Percentiles rank a stretch among this genome's conserved stretches.
These are phyloP conservation scores for Neomicropteryx cornuta DNA, from an alignment of 1,140 invertebrate species.

Conservation along the genomic window DNA sequence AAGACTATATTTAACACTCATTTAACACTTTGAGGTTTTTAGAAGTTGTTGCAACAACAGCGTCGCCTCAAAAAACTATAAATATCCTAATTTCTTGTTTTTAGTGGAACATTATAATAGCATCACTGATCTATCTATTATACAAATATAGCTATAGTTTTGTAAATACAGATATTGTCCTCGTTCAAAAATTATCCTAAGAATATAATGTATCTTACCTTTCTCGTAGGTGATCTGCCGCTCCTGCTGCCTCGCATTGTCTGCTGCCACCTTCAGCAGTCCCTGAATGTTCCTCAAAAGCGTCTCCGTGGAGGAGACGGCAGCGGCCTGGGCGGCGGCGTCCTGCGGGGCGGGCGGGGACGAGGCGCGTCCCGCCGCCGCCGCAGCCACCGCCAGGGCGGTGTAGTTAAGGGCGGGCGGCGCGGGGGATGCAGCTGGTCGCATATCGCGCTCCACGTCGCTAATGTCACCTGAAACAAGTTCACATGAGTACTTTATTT, in stretches of 20 bases:
- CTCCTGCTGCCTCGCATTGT: slow-evolving; percentile 91
- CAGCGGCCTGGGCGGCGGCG: slow-evolving; percentile 45
- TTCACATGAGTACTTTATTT: too few relatives aligned
- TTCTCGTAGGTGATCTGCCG: slow-evolving; percentile 92
- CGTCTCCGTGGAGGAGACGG: slow-evolving; percentile 74
- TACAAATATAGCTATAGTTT: too few relatives aligned
- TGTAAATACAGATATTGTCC: too few relatives aligned
- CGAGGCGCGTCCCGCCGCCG: slow-evolving; percentile 24
- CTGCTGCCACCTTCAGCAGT: slow-evolving; percentile 86
- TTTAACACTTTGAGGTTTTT: too few relatives aligned
- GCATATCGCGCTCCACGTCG: slow-evolving; percentile 40
- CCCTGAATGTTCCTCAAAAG: slow-evolving; percentile 91
- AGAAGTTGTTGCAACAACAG: too few relatives aligned
- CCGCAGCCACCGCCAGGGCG: slow-evolving; percentile 24
- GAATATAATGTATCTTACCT: slow-evolving; percentile 56
- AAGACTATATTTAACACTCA: too few relatives aligned
- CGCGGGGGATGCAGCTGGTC: slow-evolving; percentile 27
- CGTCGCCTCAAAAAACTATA: too few relatives aligned
- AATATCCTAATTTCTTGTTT: too few relatives aligned
- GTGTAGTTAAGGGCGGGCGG: slow-evolving; percentile 18
- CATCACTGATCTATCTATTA: too few relatives aligned
- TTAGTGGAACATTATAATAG: too few relatives aligned
- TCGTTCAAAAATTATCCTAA: too few relatives aligned
- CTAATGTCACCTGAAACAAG: slow-evolving; percentile 42
- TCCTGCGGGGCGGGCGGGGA: slow-evolving; percentile 31